A percentile compares a stretch with the other conserved stretches of the same genome.
Conservation (phyloP, 2,797 vertebrate genomes). For the Alectoris magna region DNA sequence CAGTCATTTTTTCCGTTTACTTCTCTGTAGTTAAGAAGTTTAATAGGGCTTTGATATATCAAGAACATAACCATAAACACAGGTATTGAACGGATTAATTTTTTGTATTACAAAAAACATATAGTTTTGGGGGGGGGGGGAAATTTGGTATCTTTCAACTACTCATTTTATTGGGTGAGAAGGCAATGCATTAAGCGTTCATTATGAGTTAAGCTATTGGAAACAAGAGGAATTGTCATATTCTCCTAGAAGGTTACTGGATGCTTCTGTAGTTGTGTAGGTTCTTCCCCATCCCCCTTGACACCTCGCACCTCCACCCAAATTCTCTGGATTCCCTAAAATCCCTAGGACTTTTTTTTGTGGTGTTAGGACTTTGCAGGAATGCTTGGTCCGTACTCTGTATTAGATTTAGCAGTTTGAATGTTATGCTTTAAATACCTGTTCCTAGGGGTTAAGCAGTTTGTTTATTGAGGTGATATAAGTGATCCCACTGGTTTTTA, state of each 20-base stretch:
- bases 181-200: not conserved
- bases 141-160: not conserved
- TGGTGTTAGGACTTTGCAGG: not conserved
- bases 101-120: not conserved
- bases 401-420: slow-evolving; percentile 48
- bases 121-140: not conserved
- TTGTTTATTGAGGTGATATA: slow-evolving; percentile 59
- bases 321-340: slow-evolving; percentile 14
- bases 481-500: slow-evolving; percentile 53
- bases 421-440: slow-evolving; percentile 23
- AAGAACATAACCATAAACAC: not conserved
- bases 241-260: not conserved
- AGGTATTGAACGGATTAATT: not conserved
- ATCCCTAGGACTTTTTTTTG: not conserved
- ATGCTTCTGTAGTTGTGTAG: not conserved
- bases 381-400: not conserved
- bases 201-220: not conserved
- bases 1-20: not conserved
- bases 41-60: not conserved
- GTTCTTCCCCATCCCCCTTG: not conserved
- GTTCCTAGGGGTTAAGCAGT: slow-evolving; percentile 29
- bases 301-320: not conserved
- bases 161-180: not conserved
- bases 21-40: not conserved
- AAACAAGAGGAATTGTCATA: not conserved